These are phyloP conservation scores for Oceanodroma tethys DNA, from an alignment of 2,113 vertebrate genomes.

Conservation along the genomic window DNA sequence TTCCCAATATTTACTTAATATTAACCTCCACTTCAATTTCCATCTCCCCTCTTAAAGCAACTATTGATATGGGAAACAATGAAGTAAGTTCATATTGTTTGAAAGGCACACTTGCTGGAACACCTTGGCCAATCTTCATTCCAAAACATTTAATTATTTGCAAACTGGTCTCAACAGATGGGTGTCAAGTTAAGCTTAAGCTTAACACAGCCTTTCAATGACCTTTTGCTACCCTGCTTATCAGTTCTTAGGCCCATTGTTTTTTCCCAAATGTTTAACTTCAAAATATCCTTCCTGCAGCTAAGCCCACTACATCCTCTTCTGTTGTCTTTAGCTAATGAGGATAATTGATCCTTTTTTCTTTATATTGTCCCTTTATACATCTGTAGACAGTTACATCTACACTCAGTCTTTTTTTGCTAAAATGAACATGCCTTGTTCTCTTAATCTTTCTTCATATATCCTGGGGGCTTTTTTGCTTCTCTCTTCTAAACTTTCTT, in stretches of 20 bases:
- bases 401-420: background rate
- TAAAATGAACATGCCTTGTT: background rate
- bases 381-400: background rate
- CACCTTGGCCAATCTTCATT: background rate
- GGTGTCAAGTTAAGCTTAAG: background rate
- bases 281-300: background rate
- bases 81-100: background rate
- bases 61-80: background rate
- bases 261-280: background rate
- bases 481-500: background rate
- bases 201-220: background rate
- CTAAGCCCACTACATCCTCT: background rate
- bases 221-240: background rate
- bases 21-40: background rate
- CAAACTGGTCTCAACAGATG: background rate
- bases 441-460: background rate
- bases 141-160: background rate
- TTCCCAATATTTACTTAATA: background rate
- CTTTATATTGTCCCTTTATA: background rate
- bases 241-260: background rate
- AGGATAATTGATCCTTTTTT: constrained; percentile 13
- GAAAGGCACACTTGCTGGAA: background rate
- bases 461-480: background rate
- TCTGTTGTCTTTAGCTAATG: constrained; percentile 42
- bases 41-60: background rate